Base-by-base conservation (phyloP, 1,140 invertebrate species). In the Caenorhabditis tropicalis region DNA sequence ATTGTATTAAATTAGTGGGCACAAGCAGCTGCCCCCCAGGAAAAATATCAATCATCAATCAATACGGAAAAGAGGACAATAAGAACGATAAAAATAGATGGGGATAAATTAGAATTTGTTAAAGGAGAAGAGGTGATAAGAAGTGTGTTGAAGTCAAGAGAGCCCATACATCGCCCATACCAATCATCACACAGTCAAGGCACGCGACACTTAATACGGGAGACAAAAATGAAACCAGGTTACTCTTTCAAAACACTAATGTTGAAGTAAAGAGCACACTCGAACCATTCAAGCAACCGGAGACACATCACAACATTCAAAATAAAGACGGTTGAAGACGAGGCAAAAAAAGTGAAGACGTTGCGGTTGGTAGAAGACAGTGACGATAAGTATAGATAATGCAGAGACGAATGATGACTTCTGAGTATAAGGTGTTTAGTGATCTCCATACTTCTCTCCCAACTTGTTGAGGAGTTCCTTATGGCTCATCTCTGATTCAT, bases 401-500 rank as follows among this genome's bases (percentile, higher is more conserved):
- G 39, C 12, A 12, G 5, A 43, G 39, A 43, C 39, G 19, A 33
- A 36, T 19, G 65, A 74, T 36, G 36, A 43, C n/a, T 46, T 74
- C 36, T 24, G n/a, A 74, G 21, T 36, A 7, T 36, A 10, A 51
- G n/a, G 33, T 9, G 31, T 70, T 87, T 85, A 90, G 83, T 90
- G 91, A 84, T 90, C 89, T 24, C 88, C 84, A 70, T 87, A 90
- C 81, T 90, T 90, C 65, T 91, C 89, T 48, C 48, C 90, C 21
- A 91, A 82, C 60, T 88, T 89, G 86, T 58, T 86, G n/a, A 91
- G 81, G 60, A 91, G 81, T 49, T 91, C 91, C 43, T 88, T 87
- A 82, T 91, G 90, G 10, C 85, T 80, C 80, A 91, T 91, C 85
- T 91, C 90, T 0, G 89, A 87, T 81, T 91, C 90, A 29, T 91